Evolutionary conservation across 2,888 invertebrate genomes (phyloP), one percentile per base, ranked within the genome.

Genomic region (Chironomus tentans): DNA sequence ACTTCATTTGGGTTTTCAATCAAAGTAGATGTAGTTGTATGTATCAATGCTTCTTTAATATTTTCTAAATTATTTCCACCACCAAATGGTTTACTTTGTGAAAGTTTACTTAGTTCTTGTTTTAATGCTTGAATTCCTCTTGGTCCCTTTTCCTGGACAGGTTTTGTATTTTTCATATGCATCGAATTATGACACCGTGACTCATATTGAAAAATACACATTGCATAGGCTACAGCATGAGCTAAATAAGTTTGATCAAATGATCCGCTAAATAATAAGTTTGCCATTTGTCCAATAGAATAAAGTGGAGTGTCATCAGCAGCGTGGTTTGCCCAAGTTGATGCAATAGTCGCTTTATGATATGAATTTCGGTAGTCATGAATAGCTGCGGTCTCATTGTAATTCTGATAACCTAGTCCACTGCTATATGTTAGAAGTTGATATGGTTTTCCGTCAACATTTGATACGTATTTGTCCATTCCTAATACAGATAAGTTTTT

Each of bases 201-300:
- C n/a, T 56, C 56, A 47, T 68, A 65, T n/a, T 65, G 10, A 15
- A 74, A 65, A 4, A 74, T 10, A 22, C 74, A 74, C 65, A 68
- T 74, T 6, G 74, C 74, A 22, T 56, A 74, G 2, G 68, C 74
- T 3, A 74, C 47, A 24, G 68, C 74, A 48, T 74, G 74, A 3
- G 74, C 68, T 6, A 74, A 4, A 48, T 68, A 74, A 21, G 65
- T 74, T 48, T 74, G 74, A 50, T 74, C 74, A 24, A 74, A n/a
- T 7, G 74, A 18, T 5, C 74, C 74, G 47, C 74, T 68, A 48
- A 74, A 74, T 10, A 74, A 13, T 4, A 65, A 13, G 10, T 65
- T 74, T 38, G 74, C 46, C 74, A 74, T 47, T 24, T 68, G 13
- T 13, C 74, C 74, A 3, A 22, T 65, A 13, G 74, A 68, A 7